Percentiles rank a stretch among this genome's conserved stretches.
phyloP scores from a whole-genome alignment of 2,113 vertebrate genomes.

The Anoplopoma fimbria region DNA sequence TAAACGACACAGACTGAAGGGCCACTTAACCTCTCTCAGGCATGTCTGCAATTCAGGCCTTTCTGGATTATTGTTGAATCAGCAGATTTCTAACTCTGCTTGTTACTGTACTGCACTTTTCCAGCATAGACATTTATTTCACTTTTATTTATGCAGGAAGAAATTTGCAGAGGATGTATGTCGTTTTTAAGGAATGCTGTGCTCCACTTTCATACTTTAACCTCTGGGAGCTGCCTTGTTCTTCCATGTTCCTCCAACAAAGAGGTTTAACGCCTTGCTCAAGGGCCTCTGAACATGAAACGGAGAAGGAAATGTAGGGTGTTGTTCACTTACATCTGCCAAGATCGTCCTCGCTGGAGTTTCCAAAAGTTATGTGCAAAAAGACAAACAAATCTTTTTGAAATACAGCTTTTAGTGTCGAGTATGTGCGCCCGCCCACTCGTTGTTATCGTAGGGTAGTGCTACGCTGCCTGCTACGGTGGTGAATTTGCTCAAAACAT shows the following conservation, averaged over 20 bases:
- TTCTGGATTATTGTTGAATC: constrained; percentile 26
- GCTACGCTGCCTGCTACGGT: neutral
- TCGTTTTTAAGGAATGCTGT: constrained; percentile 4
- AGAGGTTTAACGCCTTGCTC: constrained; percentile 6
- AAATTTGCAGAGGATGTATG: neutral
- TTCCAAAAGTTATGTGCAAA: constrained; percentile 1
- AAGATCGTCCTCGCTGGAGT: neutral
- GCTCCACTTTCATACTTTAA: neutral
- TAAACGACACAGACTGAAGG: constrained; percentile 67
- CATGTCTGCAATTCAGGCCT: constrained; percentile 35
- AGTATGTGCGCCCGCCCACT: neutral
- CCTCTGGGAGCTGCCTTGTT: neutral
- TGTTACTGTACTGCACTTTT: constrained; percentile 40
- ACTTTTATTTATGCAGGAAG: neutral
- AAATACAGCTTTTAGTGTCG: neutral
- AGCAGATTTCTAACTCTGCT: constrained; percentile 20
- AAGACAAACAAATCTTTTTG: no score
- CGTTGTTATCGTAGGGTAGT: neutral
- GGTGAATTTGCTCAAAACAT: neutral
- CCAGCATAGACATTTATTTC: constrained; percentile 40
- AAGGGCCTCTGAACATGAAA: constrained; percentile 21
- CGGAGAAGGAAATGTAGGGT: neutral
- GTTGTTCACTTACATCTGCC: neutral
- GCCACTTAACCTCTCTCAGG: constrained; percentile 73
- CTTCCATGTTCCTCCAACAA: neutral